Base-by-base conservation (phyloP, 2,888 invertebrate species). In the Drosophila siamana region DNA sequence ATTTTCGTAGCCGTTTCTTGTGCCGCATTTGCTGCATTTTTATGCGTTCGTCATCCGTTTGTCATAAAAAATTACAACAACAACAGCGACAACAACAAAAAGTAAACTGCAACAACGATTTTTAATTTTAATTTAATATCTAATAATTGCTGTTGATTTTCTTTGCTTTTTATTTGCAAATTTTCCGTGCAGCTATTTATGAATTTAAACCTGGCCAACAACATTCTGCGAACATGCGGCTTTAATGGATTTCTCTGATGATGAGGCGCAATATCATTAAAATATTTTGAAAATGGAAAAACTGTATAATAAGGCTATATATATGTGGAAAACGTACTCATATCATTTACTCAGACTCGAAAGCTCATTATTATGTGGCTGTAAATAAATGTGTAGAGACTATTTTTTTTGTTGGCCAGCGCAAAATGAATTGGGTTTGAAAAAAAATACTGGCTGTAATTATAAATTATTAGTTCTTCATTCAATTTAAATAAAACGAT, bases 11-110 rank as follows among this genome's bases (percentile, higher is more conserved):
- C 70, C 67, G 78, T 69, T 80, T 82, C 86, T 87, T 82, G 59
- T 80, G 80, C 85, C 85, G 85, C 62, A 64, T 64, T 78, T 48
- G 69, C 86, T 57, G 86, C 89, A 85, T 74, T 85, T 85, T 85
- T 85, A 85, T 85, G 85, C 83, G 85, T 85, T 82, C 83, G 80
- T 89, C 90, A 89, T 87, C 83, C 89, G 88, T 84, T 86, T 83
- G 89, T 84, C 89, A 89, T 89, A 89, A 90, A 89, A 87, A 68
- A 52, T 44, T 61, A 16, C 64, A 36, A 33, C 62, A 51, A 36
- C 71, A 62, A 28, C 56, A 13, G 44, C 60, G 46, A 46, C 28
- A 47, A 26, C 66, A 71, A 67, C 74, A 68, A 30, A 30, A 11
- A 33, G 33, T 4, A 4, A 33, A 33, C n/a, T n/a, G 33, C 33